Evolutionary conservation across 2,113 vertebrate genomes (phyloP).

Genomic region (Sander lucioperca): DNA sequence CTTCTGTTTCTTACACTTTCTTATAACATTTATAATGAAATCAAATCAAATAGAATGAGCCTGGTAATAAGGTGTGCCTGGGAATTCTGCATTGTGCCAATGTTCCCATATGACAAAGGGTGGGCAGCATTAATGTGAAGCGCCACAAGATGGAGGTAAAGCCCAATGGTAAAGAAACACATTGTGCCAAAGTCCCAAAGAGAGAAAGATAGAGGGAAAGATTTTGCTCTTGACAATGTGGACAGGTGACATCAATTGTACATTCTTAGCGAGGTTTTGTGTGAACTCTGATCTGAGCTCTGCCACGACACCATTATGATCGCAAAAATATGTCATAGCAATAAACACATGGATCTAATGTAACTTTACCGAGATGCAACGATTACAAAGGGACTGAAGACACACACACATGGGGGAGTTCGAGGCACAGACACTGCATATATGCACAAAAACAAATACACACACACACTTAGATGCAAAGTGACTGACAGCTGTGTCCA

Average conservation of each 20-base stretch:
- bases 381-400: slow-evolving; percentile 47
- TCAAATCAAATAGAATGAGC: background rate
- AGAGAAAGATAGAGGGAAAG: background rate
- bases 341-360: slow-evolving; percentile 45
- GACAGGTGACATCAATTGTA: slow-evolving; percentile 41
- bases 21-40: background rate
- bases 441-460: background rate
- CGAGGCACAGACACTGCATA: slow-evolving; percentile 1
- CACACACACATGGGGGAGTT: slow-evolving; percentile 23
- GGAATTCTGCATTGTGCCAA: background rate
- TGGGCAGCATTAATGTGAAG: background rate
- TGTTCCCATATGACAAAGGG: background rate
- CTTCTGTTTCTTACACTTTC: background rate
- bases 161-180: slow-evolving; percentile 13
- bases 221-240: background rate
- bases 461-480: slow-evolving; percentile 51
- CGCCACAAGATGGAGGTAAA: slow-evolving; percentile 76
- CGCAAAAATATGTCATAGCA: slow-evolving; percentile 9
- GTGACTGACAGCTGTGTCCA: slow-evolving; percentile 83
- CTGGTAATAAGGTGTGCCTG: background rate
- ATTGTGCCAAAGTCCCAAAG: background rate
- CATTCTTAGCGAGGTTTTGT: slow-evolving; percentile 37
- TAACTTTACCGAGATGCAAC: background rate
- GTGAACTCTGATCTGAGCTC: slow-evolving; percentile 38
- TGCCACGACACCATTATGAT: slow-evolving; percentile 10